A percentile compares a stretch with the other conserved stretches of the same genome.
Evolutionary conservation across 2,797 vertebrate species (phyloP).

Genomic region (Pampus argenteus): DNA sequence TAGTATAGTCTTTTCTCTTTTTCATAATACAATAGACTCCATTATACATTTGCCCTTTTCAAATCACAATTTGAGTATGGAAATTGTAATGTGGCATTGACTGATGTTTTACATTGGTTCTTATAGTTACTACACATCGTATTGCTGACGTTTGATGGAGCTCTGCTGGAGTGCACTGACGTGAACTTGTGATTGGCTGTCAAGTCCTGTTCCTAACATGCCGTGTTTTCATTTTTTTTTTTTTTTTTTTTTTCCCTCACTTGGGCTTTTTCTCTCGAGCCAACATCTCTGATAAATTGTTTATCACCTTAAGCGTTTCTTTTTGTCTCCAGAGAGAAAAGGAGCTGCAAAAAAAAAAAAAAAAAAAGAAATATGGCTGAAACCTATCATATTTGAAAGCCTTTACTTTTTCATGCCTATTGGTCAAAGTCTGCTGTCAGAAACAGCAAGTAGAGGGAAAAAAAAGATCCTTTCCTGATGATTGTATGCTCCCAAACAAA

Average conservation of each 20-base stretch:
- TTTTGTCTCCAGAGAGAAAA: conserved; percentile 61
- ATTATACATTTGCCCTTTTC: conserved; percentile 47
- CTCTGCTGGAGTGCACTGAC: conserved; percentile 63
- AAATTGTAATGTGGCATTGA: conserved; percentile 61
- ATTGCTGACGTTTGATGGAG: conserved; percentile 67
- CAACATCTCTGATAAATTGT: conserved; percentile 76
- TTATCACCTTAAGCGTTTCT: conserved; percentile 72
- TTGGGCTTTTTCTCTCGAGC: conserved; percentile 50
- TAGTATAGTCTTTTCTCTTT: conserved; percentile 3
- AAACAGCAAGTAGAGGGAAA: conserved; percentile 45
- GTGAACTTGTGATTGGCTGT: conserved; percentile 72
- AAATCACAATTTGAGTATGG: conserved; percentile 31
- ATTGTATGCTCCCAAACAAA: conserved; percentile 71
- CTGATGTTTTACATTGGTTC: conserved; percentile 69
- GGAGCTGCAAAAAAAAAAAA: conserved; percentile 51
- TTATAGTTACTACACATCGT: conserved; percentile 53
- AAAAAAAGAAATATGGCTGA: conserved; percentile 67
- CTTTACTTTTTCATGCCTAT: conserved; percentile 70
- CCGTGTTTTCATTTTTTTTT: conserved; percentile 63
- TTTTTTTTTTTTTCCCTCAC: no score
- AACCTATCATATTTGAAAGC: conserved; percentile 73
- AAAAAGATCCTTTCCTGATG: conserved; percentile 61
- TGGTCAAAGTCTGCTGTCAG: conserved; percentile 72
- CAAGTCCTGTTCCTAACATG: conserved; percentile 61
- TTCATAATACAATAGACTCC: conserved; percentile 30